Base-by-base conservation (phyloP, 2,113 vertebrate species). In the Lophotis ruficrista region DNA sequence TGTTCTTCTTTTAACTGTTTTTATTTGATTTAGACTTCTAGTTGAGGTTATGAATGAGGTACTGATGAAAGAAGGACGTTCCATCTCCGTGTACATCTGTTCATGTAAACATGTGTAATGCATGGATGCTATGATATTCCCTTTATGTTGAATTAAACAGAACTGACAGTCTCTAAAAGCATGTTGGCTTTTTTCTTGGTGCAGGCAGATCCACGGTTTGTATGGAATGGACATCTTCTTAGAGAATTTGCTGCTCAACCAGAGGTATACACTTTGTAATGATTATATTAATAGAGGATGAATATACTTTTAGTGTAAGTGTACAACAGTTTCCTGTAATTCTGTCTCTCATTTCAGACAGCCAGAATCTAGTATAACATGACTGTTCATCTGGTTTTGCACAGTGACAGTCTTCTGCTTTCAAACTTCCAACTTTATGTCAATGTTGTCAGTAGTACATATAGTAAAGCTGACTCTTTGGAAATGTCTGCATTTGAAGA, bases 171-270 rank as follows among this genome's bases (percentile, higher is more conserved):
- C 19, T 78, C 38, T 94, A 47, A 81, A 86, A 90, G 21, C 5
- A 2, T 3, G 2, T 27, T 64, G 50, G 5, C 9, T 62, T 53
- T 60, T 87, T 23, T 37, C 89, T 94, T 95, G 35, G 92, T 97
- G 17, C 73, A 99, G 99, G 99, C 99, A 84, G 99, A 99, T 96
- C 99, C 99, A 91, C 98, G 99, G 35, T 99, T 99, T 94, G 99
- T 99, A 4, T 99, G 99, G 99, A 99, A 99, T 10, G 98, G 99
- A 33, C 98, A 99, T 84, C 98, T 99, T 88, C 97, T 99, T 47
- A 98, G 99, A 96, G 99, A 99, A 87, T 98, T 99, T 97, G 97
- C 98, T 83, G 97, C 99, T 71, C 99, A 99, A 87, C 99, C 99
- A 33, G 99, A 99, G 99, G 99, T 99, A 96, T 98, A 11, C 9